Evolutionary conservation across 2,888 invertebrate genomes (phyloP), one percentile per base, ranked within the genome.

Genomic region (Eubasilissa splendida): DNA sequence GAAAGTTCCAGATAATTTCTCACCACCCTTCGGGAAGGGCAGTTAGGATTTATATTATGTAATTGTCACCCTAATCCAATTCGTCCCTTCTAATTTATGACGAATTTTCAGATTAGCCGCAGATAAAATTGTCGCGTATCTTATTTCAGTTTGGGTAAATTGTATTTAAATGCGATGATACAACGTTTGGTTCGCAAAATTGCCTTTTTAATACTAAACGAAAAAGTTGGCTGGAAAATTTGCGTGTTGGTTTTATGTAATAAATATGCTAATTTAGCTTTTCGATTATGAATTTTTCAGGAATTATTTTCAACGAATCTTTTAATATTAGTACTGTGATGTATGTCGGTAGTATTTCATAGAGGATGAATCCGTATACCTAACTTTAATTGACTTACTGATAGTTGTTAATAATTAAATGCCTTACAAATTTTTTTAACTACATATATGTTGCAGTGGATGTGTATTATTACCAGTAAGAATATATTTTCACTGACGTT

Each of bases 81-180:
- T 56, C 58, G 42, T 56, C 33, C 58, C 58, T n/a, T 33, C 42
- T 73, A 73, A 73, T 58, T 73, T 73, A 58, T 58, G 58, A 73
- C 7, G 56, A 54, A n/a, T 73, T 42, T 73, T 73, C 54, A 11
- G 56, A 31, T 10, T 42, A 5, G 8, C 58, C 71, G 31, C 42
- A n/a, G 56, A 56, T 56, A 73, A 73, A 58, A 73, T 73, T 73
- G 58, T 54, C 42, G 14, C 71, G 54, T 73, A 73, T 73, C 71
- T 73, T 31, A 73, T 73, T 73, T 73, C 56, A 56, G n/a, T 56
- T 73, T 56, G n/a, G 71, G 9, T 73, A 73, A 73, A 73, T 73
- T 73, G 71, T 73, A 73, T 73, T 73, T 73, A 73, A 73, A 73
- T 73, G 71, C 56, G 58, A 73, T 33, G 71, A 73, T 73, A 73